phyloP scores from a whole-genome alignment of 2,113 vertebrate genomes.

The Pseudolaguvia tuberculata region DNA sequence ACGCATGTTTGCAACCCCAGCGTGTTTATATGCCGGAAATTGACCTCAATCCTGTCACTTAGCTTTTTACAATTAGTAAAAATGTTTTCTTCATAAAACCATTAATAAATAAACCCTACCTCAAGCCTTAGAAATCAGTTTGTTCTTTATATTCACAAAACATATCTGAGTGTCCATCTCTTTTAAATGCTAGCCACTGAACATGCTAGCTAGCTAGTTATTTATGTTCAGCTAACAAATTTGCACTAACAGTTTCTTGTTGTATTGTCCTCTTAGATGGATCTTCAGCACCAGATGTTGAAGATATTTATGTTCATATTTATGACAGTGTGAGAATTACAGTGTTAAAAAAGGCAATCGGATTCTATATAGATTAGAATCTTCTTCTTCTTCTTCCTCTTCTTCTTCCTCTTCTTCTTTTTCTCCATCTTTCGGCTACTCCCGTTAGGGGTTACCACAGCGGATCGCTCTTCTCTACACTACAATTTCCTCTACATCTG shows the following conservation, averaged over 20 bases:
- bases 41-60: conserved; percentile 13
- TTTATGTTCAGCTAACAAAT: neutral
- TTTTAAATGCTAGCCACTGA: neutral
- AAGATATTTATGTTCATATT: no score
- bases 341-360: no score
- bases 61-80: neutral
- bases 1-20: conserved; percentile 26
- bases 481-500: no score
- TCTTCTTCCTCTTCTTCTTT: no score
- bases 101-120: conserved; percentile 7
- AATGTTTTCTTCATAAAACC: conserved; percentile 12
- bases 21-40: conserved; percentile 20
- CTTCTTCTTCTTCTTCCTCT: no score
- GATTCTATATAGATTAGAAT: no score
- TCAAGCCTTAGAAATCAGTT: neutral
- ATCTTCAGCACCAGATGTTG: neutral
- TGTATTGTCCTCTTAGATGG: neutral
- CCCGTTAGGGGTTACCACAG: no score
- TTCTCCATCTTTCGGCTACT: no score
- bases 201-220: neutral
- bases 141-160: neutral
- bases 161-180: neutral
- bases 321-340: no score
- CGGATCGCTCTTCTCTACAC: no score
- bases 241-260: neutral